These are phyloP conservation scores for Cylas formicarius DNA, from an alignment of 1,140 invertebrate genomes.

Conservation along the genomic window DNA sequence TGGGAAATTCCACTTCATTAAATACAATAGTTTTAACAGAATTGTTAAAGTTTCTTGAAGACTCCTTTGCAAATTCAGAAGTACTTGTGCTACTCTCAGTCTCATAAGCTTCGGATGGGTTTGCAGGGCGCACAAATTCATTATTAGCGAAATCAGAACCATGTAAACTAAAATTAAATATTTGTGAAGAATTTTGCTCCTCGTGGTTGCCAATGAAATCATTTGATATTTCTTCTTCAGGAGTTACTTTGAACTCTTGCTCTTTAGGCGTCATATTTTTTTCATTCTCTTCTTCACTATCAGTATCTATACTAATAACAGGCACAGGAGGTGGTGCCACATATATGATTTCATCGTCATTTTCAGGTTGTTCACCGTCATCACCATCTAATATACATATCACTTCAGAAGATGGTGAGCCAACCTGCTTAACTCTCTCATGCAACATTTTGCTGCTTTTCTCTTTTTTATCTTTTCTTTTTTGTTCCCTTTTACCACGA, in stretches of 20 bases:
- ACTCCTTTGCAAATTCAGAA: slow-evolving; percentile 21
- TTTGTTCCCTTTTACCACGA: not conserved
- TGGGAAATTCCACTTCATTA: slow-evolving; percentile 33
- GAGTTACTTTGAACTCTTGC: slow-evolving; percentile 9
- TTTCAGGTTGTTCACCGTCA: slow-evolving; percentile 12
- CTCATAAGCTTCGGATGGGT: slow-evolving; percentile 25
- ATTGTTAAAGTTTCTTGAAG: slow-evolving; percentile 15
- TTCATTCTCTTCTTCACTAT: slow-evolving; percentile 3
- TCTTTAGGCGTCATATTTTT: not conserved
- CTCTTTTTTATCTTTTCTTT: not conserved
- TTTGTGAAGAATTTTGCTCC: slow-evolving; percentile 14
- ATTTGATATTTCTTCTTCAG: slow-evolving; percentile 25
- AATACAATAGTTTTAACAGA: slow-evolving; percentile 29
- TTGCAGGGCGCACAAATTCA: slow-evolving; percentile 22
- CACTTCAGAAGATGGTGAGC: not conserved
- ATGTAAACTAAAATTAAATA: slow-evolving; percentile 33
- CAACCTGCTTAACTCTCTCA: not conserved
- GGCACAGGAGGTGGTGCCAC: slow-evolving; percentile 25
- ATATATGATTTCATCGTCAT: slow-evolving; percentile 29
- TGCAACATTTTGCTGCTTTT: not conserved
- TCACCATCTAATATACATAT: slow-evolving; percentile 11
- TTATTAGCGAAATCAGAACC: slow-evolving; percentile 28
- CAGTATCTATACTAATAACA: slow-evolving; percentile 24
- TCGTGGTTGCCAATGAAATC: slow-evolving; percentile 30
- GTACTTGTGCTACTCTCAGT: slow-evolving; percentile 35